Percentiles rank a stretch among this genome's conserved stretches.
These are phyloP conservation scores for Eilema griseolum DNA, from an alignment of 2,888 invertebrate genomes.

Conservation along the genomic window DNA sequence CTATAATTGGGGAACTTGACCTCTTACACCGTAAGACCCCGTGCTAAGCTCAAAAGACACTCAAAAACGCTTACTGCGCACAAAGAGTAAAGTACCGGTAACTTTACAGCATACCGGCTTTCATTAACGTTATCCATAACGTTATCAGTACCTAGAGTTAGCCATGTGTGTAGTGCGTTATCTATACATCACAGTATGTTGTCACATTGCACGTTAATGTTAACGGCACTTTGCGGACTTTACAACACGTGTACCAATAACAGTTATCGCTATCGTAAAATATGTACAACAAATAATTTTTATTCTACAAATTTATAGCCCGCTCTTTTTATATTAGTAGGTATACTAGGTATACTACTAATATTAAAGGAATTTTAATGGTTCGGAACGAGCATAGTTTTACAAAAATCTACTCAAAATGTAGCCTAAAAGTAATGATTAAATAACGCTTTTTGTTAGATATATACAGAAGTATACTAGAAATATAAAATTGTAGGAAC, in stretches of 20 bases:
- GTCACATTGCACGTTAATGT: constrained; percentile 11
- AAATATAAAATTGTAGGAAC: too few species aligned
- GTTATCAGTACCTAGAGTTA: constrained; percentile 13
- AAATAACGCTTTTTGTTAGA: too few species aligned
- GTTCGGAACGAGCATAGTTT: not conserved
- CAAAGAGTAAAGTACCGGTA: too few species aligned
- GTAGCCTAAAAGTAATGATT: too few species aligned
- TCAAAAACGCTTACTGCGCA: too few species aligned
- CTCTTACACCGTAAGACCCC: too few species aligned
- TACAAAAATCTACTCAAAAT: too few species aligned
- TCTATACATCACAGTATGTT: constrained; percentile 11
- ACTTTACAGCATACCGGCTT: constrained; percentile 1
- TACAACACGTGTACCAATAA: constrained; percentile 11
- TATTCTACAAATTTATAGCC: constrained; percentile 1
- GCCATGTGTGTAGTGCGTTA: constrained; percentile 16
- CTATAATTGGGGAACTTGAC: too few species aligned
- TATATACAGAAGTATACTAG: too few species aligned
- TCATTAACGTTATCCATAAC: constrained; percentile 17
- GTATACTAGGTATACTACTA: too few species aligned
- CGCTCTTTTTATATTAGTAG: constrained; percentile 7
- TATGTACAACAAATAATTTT: constrained; percentile 9
- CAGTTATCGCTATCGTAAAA: constrained; percentile 16
- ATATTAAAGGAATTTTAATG: not conserved
- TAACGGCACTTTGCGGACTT: constrained; percentile 1
- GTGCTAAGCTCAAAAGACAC: too few species aligned